phyloP scores from a whole-genome alignment of 2,888 invertebrate genomes.

The Stegana nigrithorax region DNA sequence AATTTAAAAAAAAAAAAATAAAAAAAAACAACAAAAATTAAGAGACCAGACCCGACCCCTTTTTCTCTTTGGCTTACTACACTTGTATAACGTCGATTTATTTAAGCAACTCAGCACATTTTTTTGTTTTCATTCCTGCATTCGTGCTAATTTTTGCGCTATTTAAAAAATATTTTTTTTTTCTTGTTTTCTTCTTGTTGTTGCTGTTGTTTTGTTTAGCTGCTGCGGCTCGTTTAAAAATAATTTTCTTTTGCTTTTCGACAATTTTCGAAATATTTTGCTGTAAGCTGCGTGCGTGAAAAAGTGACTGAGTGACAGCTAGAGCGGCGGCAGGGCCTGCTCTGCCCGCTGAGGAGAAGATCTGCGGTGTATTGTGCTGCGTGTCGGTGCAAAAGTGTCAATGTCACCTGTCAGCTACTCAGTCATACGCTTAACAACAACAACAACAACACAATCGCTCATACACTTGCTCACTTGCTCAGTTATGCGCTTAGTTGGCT shows the following conservation, averaged over 20 bases:
- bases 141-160: conserved; percentile 10
- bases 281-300: too few species aligned
- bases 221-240: neutral
- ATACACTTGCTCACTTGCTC: neutral
- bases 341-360: neutral
- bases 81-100: too few species aligned
- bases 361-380: neutral
- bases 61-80: too few species aligned
- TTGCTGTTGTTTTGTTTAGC: too few species aligned
- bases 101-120: conserved; percentile 11
- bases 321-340: neutral
- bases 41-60: too few species aligned
- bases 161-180: neutral
- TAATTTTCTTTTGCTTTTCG: neutral
- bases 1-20: too few species aligned
- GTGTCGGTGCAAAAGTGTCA: conserved; percentile 48
- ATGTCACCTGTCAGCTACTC: conserved; percentile 43
- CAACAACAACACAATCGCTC: neutral
- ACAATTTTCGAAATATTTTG: too few species aligned
- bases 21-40: too few species aligned
- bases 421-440: neutral
- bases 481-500: too few species aligned
- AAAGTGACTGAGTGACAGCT: neutral
- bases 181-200: neutral
- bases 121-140: neutral